These are phyloP conservation scores for Drosophila biarmipes DNA, from an alignment of 1,140 invertebrate genomes.

Conservation along the genomic window DNA sequence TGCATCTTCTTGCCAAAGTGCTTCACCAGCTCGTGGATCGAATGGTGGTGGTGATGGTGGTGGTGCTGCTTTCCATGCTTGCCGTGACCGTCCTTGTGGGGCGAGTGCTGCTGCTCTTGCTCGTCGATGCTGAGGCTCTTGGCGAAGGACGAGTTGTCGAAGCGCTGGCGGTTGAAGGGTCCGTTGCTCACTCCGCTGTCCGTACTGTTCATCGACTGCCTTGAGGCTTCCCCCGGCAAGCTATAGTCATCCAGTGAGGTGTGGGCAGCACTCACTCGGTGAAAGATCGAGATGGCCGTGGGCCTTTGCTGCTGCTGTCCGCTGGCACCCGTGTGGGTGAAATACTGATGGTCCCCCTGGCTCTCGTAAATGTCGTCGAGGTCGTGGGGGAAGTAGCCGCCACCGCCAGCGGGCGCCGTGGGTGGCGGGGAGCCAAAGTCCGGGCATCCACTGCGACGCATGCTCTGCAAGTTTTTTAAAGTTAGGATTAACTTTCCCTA, in stretches of 20 bases:
- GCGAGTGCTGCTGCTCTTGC: slow-evolving; percentile 56
- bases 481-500: slow-evolving; percentile 1
- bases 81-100: slow-evolving; percentile 68
- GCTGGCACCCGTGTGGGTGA: slow-evolving; percentile 79
- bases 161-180: slow-evolving; percentile 73
- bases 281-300: slow-evolving; percentile 80
- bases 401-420: slow-evolving; percentile 56
- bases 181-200: slow-evolving; percentile 40
- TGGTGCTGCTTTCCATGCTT: slow-evolving; percentile 77
- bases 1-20: slow-evolving; percentile 89
- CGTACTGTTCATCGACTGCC: slow-evolving; percentile 59
- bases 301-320: slow-evolving; percentile 69
- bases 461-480: slow-evolving; percentile 60
- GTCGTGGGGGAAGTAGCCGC: slow-evolving; percentile 82
- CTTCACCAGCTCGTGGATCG: slow-evolving; percentile 90
- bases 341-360: slow-evolving; percentile 83
- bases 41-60: slow-evolving; percentile 87
- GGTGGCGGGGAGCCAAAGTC: slow-evolving; percentile 73
- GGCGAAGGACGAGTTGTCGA: slow-evolving; percentile 86
- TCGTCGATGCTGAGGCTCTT: slow-evolving; percentile 85
- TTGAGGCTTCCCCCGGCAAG: slow-evolving; percentile 33
- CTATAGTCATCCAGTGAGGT: slow-evolving; percentile 76
- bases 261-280: slow-evolving; percentile 67
- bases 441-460: slow-evolving; percentile 60
- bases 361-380: slow-evolving; percentile 83